Percentiles rank a stretch among this genome's conserved stretches.
Conservation (phyloP, 2,113 vertebrate genomes). For the Alectura lathami region DNA sequence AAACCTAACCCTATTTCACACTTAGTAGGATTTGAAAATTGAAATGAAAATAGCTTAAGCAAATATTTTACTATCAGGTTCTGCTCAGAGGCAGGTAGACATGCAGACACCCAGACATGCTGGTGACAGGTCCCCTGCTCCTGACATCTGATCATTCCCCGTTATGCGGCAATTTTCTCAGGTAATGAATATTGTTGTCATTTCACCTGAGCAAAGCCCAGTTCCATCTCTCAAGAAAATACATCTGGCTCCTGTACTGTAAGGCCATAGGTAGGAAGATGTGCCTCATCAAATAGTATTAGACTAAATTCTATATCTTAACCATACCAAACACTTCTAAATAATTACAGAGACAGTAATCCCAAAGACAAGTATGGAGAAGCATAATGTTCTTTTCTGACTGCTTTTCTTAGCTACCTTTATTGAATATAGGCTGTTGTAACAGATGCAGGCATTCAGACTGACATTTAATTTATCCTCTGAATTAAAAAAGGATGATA, state of each 20-base stretch:
- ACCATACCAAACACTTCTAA: not conserved
- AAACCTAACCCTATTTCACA: conserved; percentile 44
- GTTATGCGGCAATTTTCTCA: not conserved
- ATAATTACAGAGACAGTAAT: not conserved
- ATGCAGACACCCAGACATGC: not conserved
- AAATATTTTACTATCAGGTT: not conserved
- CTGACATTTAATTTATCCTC: conserved; percentile 53
- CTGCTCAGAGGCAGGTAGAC: not conserved
- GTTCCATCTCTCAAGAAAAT: not conserved
- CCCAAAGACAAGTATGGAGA: not conserved
- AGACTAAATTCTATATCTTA: not conserved
- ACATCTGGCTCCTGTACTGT: not conserved
- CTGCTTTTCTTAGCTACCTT: not conserved
- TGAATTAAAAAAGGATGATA: conserved; percentile 39
- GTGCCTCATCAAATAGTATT: not conserved
- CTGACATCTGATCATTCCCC: not conserved
- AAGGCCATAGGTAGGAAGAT: not conserved
- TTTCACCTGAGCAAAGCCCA: not conserved
- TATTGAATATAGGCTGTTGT: conserved; percentile 3
- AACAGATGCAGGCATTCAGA: conserved; percentile 31
- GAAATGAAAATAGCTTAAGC: not conserved
- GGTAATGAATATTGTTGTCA: not conserved
- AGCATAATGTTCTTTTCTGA: conserved; percentile 23
- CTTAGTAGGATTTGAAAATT: conserved; percentile 35
- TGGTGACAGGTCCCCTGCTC: not conserved